A percentile compares a stretch with the other conserved stretches of the same genome.
These are phyloP conservation scores for Xanthorhoe designata DNA, from an alignment of 2,888 invertebrate species.

Conservation along the genomic window DNA sequence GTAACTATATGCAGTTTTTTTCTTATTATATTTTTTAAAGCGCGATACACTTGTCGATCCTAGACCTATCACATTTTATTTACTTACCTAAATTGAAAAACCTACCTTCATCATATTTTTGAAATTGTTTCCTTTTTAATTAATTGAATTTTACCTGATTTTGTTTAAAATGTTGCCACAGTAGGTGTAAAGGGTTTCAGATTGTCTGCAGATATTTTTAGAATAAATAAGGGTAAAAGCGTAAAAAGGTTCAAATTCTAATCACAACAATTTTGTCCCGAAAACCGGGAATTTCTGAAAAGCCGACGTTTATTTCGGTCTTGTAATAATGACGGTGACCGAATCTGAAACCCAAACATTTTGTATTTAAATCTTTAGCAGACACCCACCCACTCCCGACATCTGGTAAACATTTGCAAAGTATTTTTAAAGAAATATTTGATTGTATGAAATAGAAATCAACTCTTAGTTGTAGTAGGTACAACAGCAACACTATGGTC, in stretches of 20 bases:
- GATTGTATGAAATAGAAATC: too few species aligned
- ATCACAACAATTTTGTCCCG: slow-evolving; percentile 21
- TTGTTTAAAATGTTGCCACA: not conserved
- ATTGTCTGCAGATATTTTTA: slow-evolving; percentile 31
- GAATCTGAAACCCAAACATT: not conserved
- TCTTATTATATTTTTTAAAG: too few species aligned
- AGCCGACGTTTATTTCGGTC: not conserved
- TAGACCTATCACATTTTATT: too few species aligned
- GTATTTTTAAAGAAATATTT: not conserved
- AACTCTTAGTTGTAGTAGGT: too few species aligned
- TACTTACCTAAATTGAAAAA: too few species aligned
- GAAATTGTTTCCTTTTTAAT: too few species aligned
- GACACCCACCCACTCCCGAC: too few species aligned
- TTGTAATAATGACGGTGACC: not conserved
- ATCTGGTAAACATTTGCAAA: not conserved
- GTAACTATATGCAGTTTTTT: too few species aligned
- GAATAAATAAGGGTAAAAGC: slow-evolving; percentile 22
- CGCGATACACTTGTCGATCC: too few species aligned
- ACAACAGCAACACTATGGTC: too few species aligned
- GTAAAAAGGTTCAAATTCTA: slow-evolving; percentile 18
- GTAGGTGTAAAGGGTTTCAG: slow-evolving; percentile 20
- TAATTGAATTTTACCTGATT: not conserved
- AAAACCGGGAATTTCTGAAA: slow-evolving; percentile 1
- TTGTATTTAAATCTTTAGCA: not conserved
- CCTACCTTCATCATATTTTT: too few species aligned